Evolutionary conservation across 2,113 vertebrate species (phyloP).

Genomic region (Mellivora capensis): DNA sequence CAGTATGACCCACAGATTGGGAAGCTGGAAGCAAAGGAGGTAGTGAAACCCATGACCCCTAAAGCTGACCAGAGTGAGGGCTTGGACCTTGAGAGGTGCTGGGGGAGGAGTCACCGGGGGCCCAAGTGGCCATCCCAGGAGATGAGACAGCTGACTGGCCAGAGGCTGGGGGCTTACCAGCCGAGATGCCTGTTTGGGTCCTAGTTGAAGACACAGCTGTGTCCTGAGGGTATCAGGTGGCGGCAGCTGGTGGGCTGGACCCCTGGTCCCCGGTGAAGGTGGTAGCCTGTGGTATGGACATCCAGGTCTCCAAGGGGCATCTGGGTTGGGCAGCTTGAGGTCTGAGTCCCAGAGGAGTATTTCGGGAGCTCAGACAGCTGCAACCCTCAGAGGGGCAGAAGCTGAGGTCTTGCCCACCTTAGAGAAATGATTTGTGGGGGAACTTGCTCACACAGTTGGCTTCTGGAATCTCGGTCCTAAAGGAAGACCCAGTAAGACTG

Average conservation of each 20-base stretch:
- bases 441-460: neutral
- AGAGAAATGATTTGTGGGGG: neutral
- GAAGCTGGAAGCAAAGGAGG: neutral
- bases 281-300: neutral
- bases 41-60: neutral
- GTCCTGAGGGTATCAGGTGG: neutral
- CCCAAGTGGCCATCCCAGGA: neutral
- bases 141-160: neutral
- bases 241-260: neutral
- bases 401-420: neutral
- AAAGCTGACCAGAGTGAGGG: neutral
- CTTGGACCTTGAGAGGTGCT: neutral
- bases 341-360: neutral
- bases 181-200: neutral
- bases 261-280: neutral
- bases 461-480: neutral
- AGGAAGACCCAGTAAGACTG: neutral
- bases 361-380: neutral
- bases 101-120: too few species aligned
- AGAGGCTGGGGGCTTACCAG: neutral
- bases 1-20: neutral
- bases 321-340: neutral
- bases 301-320: neutral
- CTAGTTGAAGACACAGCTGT: neutral
- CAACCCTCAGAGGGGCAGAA: neutral